Evolutionary conservation across 2,888 invertebrate species (phyloP), one percentile per base, ranked within the genome.

Genomic region (Proisotoma minuta): DNA sequence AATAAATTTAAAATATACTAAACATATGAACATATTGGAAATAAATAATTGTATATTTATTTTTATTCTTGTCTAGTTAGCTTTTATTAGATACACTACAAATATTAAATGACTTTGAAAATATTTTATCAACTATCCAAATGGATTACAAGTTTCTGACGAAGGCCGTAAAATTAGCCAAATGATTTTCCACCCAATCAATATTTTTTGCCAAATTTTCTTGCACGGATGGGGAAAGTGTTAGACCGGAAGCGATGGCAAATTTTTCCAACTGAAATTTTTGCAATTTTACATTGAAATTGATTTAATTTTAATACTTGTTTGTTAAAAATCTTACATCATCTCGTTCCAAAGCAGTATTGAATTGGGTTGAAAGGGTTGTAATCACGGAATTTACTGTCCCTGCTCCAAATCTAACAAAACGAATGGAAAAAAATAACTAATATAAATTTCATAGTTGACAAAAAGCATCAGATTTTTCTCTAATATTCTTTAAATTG

Each of bases 301-400:
- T n/a, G 4, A 3, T 43, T 18, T 10, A 34, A 43, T 18, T 43
- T 8, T 18, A 43, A 43, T 3, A 43, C 15, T 34, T 34, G 8
- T 34, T 10, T 10, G 4, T 5, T 18, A 15, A 18, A 18, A 18
- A n/a, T 5, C 54, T 34, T 57, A 71, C 59, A 58, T 67, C 66
- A 10, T 27, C 5, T 2, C 59, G 27, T n/a, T 69, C 71, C 18
- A 56, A 59, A 3, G 20, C n/a, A 18, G 40, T 60, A 34, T 56
- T 64, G 18, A 65, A 40, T n/a, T 60, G 62, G 40, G 49, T 65
- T 52, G 63, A 57, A 8, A 71, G 22, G 2, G 70, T 62, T n/a
- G 65, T 40, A 23, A 65, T 29, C 18, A 56, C 50, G n/a, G 26
- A 51, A 12, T 54, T 22, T 27, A 64, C 18, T 15, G 58, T 29